Evolutionary conservation across 2,888 invertebrate species (phyloP).

Genomic region (Nesidiocoris tenuis): DNA sequence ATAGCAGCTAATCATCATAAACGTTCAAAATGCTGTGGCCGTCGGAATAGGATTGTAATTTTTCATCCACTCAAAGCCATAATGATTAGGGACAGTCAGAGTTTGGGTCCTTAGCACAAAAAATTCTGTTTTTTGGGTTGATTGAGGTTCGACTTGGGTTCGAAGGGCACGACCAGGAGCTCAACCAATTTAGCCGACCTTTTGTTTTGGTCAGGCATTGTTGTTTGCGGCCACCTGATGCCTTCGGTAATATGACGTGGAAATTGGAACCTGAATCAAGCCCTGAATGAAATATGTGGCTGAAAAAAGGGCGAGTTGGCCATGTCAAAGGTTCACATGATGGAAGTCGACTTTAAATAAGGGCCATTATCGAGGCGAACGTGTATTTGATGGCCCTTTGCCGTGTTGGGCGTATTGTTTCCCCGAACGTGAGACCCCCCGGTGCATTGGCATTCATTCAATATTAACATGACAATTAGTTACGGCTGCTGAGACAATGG

Average conservation of each 20-base stretch:
- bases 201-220: not conserved
- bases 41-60: too few species aligned
- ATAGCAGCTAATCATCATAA: too few species aligned
- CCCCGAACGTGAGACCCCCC: not conserved
- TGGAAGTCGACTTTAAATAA: conserved; percentile 26
- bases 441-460: conserved; percentile 18
- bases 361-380: conserved; percentile 21
- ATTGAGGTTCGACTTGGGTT: not conserved
- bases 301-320: not conserved
- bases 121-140: not conserved
- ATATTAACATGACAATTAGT: conserved; percentile 40
- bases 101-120: too few species aligned
- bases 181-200: not conserved
- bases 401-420: conserved; percentile 28
- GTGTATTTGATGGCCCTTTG: conserved; percentile 27
- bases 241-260: not conserved
- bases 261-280: not conserved
- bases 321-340: not conserved
- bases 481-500: conserved; percentile 36
- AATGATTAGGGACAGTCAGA: too few species aligned
- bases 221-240: not conserved
- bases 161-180: not conserved
- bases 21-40: too few species aligned
- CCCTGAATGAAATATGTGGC: not conserved
- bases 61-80: too few species aligned